Evolutionary conservation across 1,140 invertebrate species (phyloP).

Genomic region (Ladona fulva): DNA sequence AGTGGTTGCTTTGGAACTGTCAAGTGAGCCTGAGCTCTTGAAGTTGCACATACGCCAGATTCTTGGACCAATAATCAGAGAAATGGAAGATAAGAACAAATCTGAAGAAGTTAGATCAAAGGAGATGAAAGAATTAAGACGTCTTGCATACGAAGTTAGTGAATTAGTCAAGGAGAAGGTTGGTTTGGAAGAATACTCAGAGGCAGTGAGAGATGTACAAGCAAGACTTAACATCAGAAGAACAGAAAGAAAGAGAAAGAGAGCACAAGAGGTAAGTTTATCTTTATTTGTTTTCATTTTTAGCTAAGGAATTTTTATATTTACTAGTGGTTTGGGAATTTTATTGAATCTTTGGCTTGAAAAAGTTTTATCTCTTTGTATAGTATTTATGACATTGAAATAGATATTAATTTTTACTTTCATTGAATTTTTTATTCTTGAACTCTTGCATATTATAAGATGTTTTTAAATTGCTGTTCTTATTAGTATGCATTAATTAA

Average conservation of each 20-base stretch:
- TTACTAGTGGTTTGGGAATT: too few species aligned
- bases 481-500: too few species aligned
- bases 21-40: conserved; percentile 39
- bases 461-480: too few species aligned
- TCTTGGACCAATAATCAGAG: conserved; percentile 56
- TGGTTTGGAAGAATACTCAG: conserved; percentile 52
- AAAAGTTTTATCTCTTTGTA: too few species aligned
- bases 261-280: conserved; percentile 41
- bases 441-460: too few species aligned
- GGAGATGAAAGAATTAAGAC: conserved; percentile 45
- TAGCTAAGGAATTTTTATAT: too few species aligned
- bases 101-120: conserved; percentile 33
- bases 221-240: conserved; percentile 48
- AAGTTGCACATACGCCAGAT: conserved; percentile 44
- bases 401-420: too few species aligned
- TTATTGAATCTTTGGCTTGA: too few species aligned
- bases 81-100: conserved; percentile 39
- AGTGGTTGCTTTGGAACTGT: conserved; percentile 47
- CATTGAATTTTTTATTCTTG: too few species aligned
- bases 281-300: too few species aligned
- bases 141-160: conserved; percentile 54
- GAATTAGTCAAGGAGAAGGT: conserved; percentile 55
- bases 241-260: conserved; percentile 53
- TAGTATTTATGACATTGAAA: too few species aligned
- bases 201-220: conserved; percentile 46